Evolutionary conservation across 2,113 vertebrate genomes (phyloP), one percentile per base, ranked within the genome.

Genomic region (Toxostoma redivivum): DNA sequence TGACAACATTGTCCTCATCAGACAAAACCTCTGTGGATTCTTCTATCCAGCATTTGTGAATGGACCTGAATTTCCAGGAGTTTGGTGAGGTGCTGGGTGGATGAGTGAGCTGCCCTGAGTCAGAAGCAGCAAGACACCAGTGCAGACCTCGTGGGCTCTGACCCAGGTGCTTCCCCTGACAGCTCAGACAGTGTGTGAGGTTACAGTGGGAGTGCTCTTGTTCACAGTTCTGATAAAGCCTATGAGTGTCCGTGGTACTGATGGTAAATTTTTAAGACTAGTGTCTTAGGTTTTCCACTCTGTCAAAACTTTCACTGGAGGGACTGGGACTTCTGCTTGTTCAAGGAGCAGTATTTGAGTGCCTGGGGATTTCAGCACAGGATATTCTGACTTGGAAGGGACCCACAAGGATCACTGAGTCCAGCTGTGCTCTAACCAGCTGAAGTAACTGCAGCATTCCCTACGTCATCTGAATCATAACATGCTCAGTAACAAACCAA

Each of bases 71-170:
- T 72, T 65, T 56, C 31, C 4, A 4, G 21, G 24, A 60, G 40
- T 15, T 77, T 57, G 27, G 9, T 74, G 62, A 38, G 31, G 45
- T 42, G 61, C 70, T 94, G 44, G 25, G 30, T 79, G 60, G 53
- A 22, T 45, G 70, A 45, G 11, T 0, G 1, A 57, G 44, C 13
- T 66, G 54, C 50, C 7, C 2, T 25, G 60, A 15, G 11, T 57
- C 35, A 74, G 47, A 67, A 91, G 57, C 62, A 80, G 35, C 11
- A 7, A 37, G 37, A 45, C 20, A 50, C 3, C 24, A 65, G 14
- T 21, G 4, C 22, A 16, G 70, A 66, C 53, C 37, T 76, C 31
- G 5, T 1, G 57, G n/a, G 8, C 11, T 58, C 42, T 65, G 40
- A 21, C 24, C 15, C 37, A 14, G 15, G 19, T 60, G 35, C 27